Evolutionary conservation across 2,888 invertebrate species (phyloP), one percentile per base, ranked within the genome.

Genomic region (Tiliacea citrago): DNA sequence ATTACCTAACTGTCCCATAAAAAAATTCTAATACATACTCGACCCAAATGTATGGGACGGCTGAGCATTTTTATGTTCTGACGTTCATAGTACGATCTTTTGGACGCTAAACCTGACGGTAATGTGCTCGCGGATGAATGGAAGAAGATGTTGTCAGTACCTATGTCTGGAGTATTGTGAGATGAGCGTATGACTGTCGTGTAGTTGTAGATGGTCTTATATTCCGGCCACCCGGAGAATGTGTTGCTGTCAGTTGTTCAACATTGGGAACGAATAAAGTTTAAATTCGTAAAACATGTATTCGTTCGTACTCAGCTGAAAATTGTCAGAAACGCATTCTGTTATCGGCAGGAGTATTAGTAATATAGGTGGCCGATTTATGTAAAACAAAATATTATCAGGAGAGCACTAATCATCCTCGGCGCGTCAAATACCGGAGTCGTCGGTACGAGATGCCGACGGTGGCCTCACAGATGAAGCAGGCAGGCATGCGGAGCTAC

Each of bases 391-490:
- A n/a, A 53, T 39, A 12, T 12, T n/a, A 0, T 7, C 39, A 81
- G 65, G 68, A 77, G 29, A 39, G 16, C 8, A 35, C 39, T 21
- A 86, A 88, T 4, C 88, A 87, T n/a, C 87, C 90, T 4, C 91
- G 91, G 3, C 92, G 92, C 21, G 79, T 91, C 45, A 93, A 91
- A 83, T 92, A 92, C 79, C 91, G 94, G 42, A 93, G 94, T 87
- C 96, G 91, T 61, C 95, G 93, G 51, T 98, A 97, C 89, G 97
- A 97, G 90, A 88, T 96, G 89, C 97, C 97, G 7, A 98, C 98
- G 0, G 96, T 97, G n/a, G 97, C 98, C 0, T 97, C 98, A 0
- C 97, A 96, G 89, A 96, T 97, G 96, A 98, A 97, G 89, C 97
- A 97, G 88, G 97, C 97, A 0, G 96, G 97, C 49, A 95, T 96